Percentiles rank a stretch among this genome's conserved stretches.
These are phyloP conservation scores for Chymomyza fuscimana DNA, from an alignment of 2,888 invertebrate genomes.

Conservation along the genomic window DNA sequence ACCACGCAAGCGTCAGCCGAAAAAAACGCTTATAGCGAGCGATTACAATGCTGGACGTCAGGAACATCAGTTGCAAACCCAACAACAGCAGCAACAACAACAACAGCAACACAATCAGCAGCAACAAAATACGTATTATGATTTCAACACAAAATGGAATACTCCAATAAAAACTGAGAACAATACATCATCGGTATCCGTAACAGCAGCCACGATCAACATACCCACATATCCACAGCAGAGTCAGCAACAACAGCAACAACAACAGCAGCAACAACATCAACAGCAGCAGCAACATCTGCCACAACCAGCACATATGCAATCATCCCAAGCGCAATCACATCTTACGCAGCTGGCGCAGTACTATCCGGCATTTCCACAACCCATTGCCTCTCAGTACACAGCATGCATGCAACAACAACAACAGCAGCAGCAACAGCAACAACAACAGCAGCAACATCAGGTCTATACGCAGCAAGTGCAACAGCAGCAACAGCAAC, in stretches of 20 bases:
- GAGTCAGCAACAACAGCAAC: slow-evolving; percentile 80
- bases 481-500: slow-evolving; percentile 67
- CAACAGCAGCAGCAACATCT: slow-evolving; percentile 80
- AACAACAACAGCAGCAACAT: slow-evolving; percentile 51
- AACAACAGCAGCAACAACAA: slow-evolving; percentile 80
- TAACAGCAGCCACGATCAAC: slow-evolving; percentile 71
- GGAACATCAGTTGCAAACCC: slow-evolving; percentile 61
- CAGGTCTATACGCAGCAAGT: slow-evolving; percentile 69
- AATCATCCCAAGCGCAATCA: slow-evolving; percentile 87
- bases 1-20: slow-evolving; percentile 78
- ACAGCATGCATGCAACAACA: slow-evolving; percentile 78
- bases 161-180: slow-evolving; percentile 81
- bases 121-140: slow-evolving; percentile 84
- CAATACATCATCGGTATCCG: slow-evolving; percentile 75
- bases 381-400: slow-evolving; percentile 78
- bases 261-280: slow-evolving; percentile 59
- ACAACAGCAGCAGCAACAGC: slow-evolving; percentile 61
- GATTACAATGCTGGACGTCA: slow-evolving; percentile 72
- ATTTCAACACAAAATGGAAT: slow-evolving; percentile 91
- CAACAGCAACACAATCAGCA: slow-evolving; percentile 79
- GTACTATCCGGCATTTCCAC: slow-evolving; percentile 78
- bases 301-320: slow-evolving; percentile 86
- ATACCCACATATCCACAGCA: slow-evolving; percentile 80
- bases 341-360: slow-evolving; percentile 82
- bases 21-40: slow-evolving; percentile 76